phyloP scores from a whole-genome alignment of 2,888 invertebrate species.

The Linyphia triangularis region DNA sequence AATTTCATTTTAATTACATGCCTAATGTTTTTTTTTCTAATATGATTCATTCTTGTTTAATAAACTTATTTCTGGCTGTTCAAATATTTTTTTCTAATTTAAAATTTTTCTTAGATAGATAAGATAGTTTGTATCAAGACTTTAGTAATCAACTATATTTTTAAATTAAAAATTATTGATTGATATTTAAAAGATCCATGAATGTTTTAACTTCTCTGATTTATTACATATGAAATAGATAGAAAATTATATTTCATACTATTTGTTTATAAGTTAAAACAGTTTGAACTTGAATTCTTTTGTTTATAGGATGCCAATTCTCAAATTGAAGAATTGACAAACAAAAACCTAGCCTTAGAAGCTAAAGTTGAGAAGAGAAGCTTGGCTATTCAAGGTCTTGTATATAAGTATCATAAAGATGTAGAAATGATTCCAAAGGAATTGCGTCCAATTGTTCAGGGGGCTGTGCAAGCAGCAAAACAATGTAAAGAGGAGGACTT shows the following conservation, averaged over 20 bases:
- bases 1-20: not conserved
- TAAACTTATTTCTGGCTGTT: too few species aligned
- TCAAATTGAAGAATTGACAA: conserved; percentile 19
- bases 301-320: conserved; percentile 15
- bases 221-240: not conserved
- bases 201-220: not conserved
- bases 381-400: conserved; percentile 49
- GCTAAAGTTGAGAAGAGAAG: conserved; percentile 45
- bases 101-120: too few species aligned
- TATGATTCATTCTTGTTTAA: too few species aligned
- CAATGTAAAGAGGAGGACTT: conserved; percentile 24
- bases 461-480: conserved; percentile 54
- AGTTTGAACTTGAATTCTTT: not conserved
- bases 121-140: too few species aligned
- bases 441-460: conserved; percentile 27
- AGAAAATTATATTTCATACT: not conserved
- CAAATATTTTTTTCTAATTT: too few species aligned
- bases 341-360: conserved; percentile 18
- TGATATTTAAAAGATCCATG: too few species aligned
- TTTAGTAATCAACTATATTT: too few species aligned
- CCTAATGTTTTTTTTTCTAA: not conserved
- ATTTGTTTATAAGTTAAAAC: too few species aligned
- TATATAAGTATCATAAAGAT: conserved; percentile 50
- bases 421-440: conserved; percentile 50
- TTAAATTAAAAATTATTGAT: too few species aligned